phyloP scores from a whole-genome alignment of 2,797 vertebrate species.

The Catamblyrhynchus diadema region DNA sequence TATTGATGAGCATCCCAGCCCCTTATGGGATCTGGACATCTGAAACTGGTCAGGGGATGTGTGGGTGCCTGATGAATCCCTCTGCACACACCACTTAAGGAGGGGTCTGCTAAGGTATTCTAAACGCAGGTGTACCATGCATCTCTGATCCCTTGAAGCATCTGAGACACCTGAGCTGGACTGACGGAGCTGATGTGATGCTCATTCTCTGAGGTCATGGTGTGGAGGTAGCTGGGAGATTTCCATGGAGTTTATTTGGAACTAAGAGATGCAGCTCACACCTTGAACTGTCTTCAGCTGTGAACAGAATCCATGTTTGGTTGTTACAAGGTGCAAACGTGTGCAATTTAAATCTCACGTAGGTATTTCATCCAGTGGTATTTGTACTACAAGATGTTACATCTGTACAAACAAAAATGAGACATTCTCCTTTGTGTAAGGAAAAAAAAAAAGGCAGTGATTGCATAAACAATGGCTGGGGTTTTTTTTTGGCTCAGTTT shows the following conservation, averaged over 20 bases:
- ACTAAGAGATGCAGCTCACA: background rate
- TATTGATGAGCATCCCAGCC: background rate
- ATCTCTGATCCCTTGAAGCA: background rate
- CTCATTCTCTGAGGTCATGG: background rate
- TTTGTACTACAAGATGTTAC: background rate
- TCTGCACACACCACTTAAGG: background rate
- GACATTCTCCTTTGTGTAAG: background rate
- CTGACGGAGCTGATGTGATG: background rate
- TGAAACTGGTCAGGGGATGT: background rate
- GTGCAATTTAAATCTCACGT: background rate
- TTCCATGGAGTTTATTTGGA: background rate
- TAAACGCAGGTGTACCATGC: accelerated
- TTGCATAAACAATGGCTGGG: background rate
- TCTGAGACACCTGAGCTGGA: background rate
- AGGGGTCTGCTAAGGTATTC: accelerated
- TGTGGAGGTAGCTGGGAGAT: background rate
- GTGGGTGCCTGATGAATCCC: background rate
- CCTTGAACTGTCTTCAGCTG: background rate
- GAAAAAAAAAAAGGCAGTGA: background rate
- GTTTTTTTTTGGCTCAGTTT: background rate
- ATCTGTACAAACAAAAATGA: background rate
- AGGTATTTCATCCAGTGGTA: background rate
- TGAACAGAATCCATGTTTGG: background rate
- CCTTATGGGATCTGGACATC: background rate
- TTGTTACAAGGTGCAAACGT: background rate